Base-by-base conservation (phyloP, 2,113 vertebrate genomes). In the Nymphicus hollandicus region DNA sequence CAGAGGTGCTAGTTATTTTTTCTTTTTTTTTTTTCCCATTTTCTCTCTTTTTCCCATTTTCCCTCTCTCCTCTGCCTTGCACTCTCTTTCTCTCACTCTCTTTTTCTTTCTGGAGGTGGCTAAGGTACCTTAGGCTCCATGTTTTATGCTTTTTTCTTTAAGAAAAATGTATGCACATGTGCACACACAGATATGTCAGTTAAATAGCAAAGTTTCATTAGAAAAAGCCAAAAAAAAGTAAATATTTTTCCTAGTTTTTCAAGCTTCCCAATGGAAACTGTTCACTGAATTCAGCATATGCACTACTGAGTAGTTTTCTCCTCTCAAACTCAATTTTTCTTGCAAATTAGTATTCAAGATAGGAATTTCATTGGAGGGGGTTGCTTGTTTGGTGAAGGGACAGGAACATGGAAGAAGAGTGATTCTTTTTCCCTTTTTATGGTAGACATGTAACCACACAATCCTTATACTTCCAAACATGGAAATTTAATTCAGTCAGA, bases 391-490 rank as follows among this genome's bases (percentile, higher is more conserved):
- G 61, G 18, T 85, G 74, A 72, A 91, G 35, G 53, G 56, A 74
- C 35, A 68, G 64, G 69, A 89, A 84, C 70, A 50, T 93, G 80
- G 61, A 91, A 93, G 61, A 81, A 70, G 50, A 86, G 24, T 74
- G 55, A 84, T 79, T 90, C 86, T 31, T 1, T 86, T 86, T 91
- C 88, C 61, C 69, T 93, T 86, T 94, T 76, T 95, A 24, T 94
- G 56, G 86, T 61, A 95, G 56, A 88, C 41, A 33, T 1, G 1
- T 88, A 95, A 91, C 41, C 23, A 31, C 50, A 49, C 33, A 77
- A 89, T 55, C 39, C 79, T 94, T 93, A 35, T 88, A 63, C 69
- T 96, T 96, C 92, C 88, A 96, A 93, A 97, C 81, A 93, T 89
- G 92, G 95, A 91, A 66, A 91, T 87, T 77, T 73, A 73, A 83